A percentile compares a stretch with the other conserved stretches of the same genome.
phyloP scores from a whole-genome alignment of 2,888 invertebrate species.

The Caenorhabditis imperialis region DNA sequence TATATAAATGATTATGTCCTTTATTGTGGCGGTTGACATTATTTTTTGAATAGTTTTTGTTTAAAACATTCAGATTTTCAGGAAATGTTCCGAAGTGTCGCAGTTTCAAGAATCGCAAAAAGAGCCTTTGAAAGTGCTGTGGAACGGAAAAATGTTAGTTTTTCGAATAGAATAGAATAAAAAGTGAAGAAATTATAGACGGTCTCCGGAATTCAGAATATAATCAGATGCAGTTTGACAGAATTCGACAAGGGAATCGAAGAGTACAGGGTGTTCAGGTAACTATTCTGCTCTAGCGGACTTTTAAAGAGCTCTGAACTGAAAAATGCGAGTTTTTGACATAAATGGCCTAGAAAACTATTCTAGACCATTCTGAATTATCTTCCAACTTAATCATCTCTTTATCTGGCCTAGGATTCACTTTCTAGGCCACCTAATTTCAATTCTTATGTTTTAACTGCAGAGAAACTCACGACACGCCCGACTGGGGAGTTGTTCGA shows the following conservation, averaged over 20 bases:
- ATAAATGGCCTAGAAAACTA: too few relatives aligned
- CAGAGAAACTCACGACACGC: slow-evolving; percentile 48
- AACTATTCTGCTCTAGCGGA: too few relatives aligned
- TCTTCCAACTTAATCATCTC: too few relatives aligned
- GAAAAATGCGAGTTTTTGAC: too few relatives aligned
- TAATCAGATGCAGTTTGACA: slow-evolving; percentile 30
- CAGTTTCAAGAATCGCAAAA: slow-evolving; percentile 12
- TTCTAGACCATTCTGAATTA: too few relatives aligned
- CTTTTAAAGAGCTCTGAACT: too few relatives aligned
- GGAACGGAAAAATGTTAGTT: slow-evolving; percentile 18
- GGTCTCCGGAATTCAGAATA: slow-evolving; percentile 21
- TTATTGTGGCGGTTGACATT: neutral
- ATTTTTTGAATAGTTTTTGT: too few relatives aligned
- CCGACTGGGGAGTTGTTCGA: slow-evolving; percentile 51
- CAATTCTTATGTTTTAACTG: too few relatives aligned
- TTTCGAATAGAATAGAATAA: neutral
- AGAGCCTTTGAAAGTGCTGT: slow-evolving; percentile 14
- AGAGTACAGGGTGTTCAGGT: slow-evolving; percentile 38
- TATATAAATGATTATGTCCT: too few relatives aligned
- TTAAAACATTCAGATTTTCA: too few relatives aligned
- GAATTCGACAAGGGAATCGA: slow-evolving; percentile 40
- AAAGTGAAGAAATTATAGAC: slow-evolving; percentile 17
- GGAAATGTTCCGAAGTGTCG: slow-evolving; percentile 22
- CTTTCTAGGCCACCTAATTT: too few relatives aligned
- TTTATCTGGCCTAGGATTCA: too few relatives aligned